Conservation (phyloP, 2,797 vertebrate genomes). For the Thalassophryne amazonica region DNA sequence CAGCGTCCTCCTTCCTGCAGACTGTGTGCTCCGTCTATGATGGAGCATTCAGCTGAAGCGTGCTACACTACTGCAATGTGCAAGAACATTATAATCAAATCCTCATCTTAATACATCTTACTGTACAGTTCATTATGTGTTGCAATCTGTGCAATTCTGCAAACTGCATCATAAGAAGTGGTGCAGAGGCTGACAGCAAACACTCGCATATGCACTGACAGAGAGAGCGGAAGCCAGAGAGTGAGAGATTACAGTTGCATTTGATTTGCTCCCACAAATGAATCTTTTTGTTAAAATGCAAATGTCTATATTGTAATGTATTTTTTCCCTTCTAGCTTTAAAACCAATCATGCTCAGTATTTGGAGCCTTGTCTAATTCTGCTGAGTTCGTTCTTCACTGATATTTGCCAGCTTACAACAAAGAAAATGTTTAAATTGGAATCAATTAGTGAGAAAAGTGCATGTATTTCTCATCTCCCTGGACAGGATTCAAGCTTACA, state of each 20-base stretch:
- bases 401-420: no score
- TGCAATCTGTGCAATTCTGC: slow-evolving; percentile 32
- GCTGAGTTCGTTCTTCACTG: neutral
- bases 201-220: neutral
- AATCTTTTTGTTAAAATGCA: slow-evolving; percentile 58
- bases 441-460: no score
- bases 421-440: no score
- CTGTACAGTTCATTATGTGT: slow-evolving; percentile 39
- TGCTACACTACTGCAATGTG: slow-evolving; percentile 6
- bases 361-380: slow-evolving; percentile 24
- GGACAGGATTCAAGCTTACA: no score
- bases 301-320: slow-evolving; percentile 45
- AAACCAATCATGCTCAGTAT: slow-evolving; percentile 22
- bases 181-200: slow-evolving; percentile 10
- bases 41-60: neutral
- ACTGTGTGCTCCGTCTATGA: slow-evolving; percentile 4
- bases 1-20: slow-evolving; percentile 17
- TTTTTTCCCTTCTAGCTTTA: slow-evolving; percentile 20
- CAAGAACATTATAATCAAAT: slow-evolving; percentile 36
- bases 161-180: slow-evolving; percentile 35
- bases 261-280: slow-evolving; percentile 54
- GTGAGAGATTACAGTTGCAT: slow-evolving; percentile 45
- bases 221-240: slow-evolving; percentile 11
- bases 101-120: slow-evolving; percentile 39
- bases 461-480: no score